Percentiles rank a stretch among this genome's conserved stretches.
Conservation (phyloP, 1,140 invertebrate genomes). For the Saccostrea glomerata region DNA sequence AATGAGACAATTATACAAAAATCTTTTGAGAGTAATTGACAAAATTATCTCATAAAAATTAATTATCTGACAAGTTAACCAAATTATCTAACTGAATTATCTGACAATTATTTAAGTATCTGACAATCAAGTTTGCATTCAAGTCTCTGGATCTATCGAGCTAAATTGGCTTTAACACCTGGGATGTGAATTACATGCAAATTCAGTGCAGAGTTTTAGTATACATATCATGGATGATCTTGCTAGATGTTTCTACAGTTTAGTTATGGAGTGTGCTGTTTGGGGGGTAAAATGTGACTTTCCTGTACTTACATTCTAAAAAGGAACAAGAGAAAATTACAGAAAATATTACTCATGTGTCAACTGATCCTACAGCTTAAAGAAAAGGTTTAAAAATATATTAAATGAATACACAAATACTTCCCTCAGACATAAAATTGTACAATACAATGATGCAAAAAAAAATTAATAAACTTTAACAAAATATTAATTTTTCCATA, state of each 20-base stretch:
- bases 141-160: not conserved
- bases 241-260: not conserved
- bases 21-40: too few relatives aligned
- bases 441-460: not conserved
- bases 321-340: conserved; percentile 19
- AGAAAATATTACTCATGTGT: not conserved
- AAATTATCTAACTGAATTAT: too few relatives aligned
- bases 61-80: too few relatives aligned
- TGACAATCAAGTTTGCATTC: not conserved
- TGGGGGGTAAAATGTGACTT: not conserved
- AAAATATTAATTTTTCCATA: not conserved
- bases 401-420: not conserved
- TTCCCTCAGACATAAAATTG: not conserved
- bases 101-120: too few relatives aligned
- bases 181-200: not conserved
- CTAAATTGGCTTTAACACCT: not conserved
- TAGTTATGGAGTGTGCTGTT: not conserved
- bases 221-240: not conserved
- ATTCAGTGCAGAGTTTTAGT: not conserved
- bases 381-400: not conserved
- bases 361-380: not conserved
- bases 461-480: not conserved
- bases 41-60: too few relatives aligned
- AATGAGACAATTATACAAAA: too few relatives aligned
- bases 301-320: conserved; percentile 13